Conservation (phyloP, 2,888 invertebrate species). For the Polyommatus iphigenia region DNA sequence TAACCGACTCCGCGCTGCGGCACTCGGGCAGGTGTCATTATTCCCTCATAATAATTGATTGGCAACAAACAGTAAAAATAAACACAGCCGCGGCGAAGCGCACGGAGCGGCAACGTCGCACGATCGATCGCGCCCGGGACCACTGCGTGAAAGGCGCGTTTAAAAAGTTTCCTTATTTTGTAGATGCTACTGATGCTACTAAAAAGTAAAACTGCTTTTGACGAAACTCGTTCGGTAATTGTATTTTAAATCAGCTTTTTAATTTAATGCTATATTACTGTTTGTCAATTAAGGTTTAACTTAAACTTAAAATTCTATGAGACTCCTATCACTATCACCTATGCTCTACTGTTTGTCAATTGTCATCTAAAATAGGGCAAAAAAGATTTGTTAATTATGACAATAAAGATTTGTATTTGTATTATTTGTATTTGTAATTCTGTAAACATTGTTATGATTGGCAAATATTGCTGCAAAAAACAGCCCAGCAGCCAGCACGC, state of each 20-base stretch:
- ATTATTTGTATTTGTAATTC: no score
- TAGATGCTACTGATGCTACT: slow-evolving; percentile 35
- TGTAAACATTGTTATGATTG: no score
- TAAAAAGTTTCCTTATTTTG: slow-evolving; percentile 45
- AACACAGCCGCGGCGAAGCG: slow-evolving; percentile 49
- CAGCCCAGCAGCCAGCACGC: no score
- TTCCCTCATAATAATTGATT: slow-evolving; percentile 64
- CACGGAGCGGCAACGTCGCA: slow-evolving; percentile 71
- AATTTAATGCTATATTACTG: no score
- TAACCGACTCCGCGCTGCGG: slow-evolving; percentile 16
- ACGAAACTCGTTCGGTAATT: no score
- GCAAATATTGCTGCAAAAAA: no score
- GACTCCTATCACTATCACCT: neutral
- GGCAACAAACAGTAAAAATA: slow-evolving; percentile 68
- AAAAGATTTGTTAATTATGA: no score
- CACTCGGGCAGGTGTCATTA: slow-evolving; percentile 56
- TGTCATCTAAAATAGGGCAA: no score
- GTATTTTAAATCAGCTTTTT: no score
- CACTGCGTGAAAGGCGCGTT: slow-evolving; percentile 47
- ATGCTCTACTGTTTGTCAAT: no score
- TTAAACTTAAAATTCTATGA: neutral
- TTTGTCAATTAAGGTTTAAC: neutral
- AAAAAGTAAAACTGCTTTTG: slow-evolving; percentile 30
- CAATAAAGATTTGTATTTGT: no score
- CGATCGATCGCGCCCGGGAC: slow-evolving; percentile 60